These are phyloP conservation scores for Microtus richardsoni DNA, from an alignment of 2,113 vertebrate species.

Conservation along the genomic window DNA sequence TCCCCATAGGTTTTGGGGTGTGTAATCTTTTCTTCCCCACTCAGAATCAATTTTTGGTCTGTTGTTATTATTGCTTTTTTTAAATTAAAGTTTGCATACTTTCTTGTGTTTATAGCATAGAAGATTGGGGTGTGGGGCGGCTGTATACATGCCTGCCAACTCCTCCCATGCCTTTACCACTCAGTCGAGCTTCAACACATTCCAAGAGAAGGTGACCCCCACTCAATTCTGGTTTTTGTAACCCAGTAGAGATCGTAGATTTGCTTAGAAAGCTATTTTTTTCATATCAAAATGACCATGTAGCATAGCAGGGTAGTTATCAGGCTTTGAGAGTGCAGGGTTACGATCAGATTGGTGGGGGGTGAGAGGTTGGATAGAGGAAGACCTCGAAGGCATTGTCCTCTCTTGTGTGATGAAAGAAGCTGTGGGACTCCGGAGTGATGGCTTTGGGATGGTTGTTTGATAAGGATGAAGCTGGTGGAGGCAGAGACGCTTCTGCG, in stretches of 20 bases:
- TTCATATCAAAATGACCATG: not conserved
- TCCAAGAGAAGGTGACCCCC: not conserved
- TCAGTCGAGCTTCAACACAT: not conserved
- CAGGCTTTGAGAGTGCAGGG: not conserved
- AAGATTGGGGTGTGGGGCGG: not conserved
- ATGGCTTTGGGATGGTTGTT: not conserved
- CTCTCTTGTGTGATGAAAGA: slow-evolving; percentile 24
- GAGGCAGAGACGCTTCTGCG: not conserved
- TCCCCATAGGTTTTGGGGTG: not conserved
- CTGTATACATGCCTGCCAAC: not conserved
- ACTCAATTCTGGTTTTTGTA: not conserved
- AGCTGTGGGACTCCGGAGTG: not conserved
- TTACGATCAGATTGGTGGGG: not conserved
- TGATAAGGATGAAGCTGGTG: not conserved
- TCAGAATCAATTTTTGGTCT: not conserved
- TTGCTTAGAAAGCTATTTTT: slow-evolving; percentile 26
- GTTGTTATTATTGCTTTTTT: not conserved
- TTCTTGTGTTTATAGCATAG: not conserved
- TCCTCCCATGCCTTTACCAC: too few relatives aligned
- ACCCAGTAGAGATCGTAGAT: not conserved
- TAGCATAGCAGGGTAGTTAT: slow-evolving; percentile 38
- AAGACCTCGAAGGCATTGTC: not conserved
- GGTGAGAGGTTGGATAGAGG: not conserved
- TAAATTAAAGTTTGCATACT: not conserved
- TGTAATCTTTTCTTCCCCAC: not conserved